Base-by-base conservation (phyloP, 1,140 invertebrate genomes). In the Copidosoma floridanum region DNA sequence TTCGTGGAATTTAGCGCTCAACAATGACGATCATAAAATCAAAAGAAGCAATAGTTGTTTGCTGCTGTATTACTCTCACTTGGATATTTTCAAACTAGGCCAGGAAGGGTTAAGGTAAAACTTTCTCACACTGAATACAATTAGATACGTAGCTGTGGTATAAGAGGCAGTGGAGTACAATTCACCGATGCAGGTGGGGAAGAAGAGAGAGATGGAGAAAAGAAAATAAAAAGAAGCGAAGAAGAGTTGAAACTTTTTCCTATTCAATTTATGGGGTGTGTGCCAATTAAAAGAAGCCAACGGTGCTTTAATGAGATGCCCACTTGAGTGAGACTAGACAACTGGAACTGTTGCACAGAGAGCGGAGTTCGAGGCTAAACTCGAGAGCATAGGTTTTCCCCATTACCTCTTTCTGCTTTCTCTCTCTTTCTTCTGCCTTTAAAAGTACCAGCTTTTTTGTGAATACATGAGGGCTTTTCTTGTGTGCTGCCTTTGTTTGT, bases 231-330 rank as follows among this genome's bases (percentile, higher is more conserved):
- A 16, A 40, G 14, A 7, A 1, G 23, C 10, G n/a, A 6, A 46
- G 43, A 46, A 41, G 14, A 46, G 38, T 21, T 11, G 18, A 46
- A 46, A 53, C 27, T 54, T 60, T 40, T 16, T 0, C 43, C 11
- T 40, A 48, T 32, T 53, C 51, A 48, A 54, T 60, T 53, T 41
- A 60, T 50, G 37, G 47, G n/a, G n/a, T n/a, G 27, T 54, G 38
- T 60, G 48, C 50, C 58, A 60, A 60, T 60, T 60, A 60, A 54
- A 48, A 54, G 32, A 18, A 47, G 51, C 12, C 48, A 44, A 59
- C 46, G 29, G 48, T 23, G 27, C 44, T 59, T 59, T 44, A 59
- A 59, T 46, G 41, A 59, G 58, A 40, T 44, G 10, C 29, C 40
- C 40, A 46, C 57, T 60, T 43, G 37, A 46, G 27, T 47, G 35